Percentiles rank a stretch among this genome's conserved stretches.
These are phyloP conservation scores for Scotopteryx bipunctaria DNA, from an alignment of 2,888 invertebrate species.

Conservation along the genomic window DNA sequence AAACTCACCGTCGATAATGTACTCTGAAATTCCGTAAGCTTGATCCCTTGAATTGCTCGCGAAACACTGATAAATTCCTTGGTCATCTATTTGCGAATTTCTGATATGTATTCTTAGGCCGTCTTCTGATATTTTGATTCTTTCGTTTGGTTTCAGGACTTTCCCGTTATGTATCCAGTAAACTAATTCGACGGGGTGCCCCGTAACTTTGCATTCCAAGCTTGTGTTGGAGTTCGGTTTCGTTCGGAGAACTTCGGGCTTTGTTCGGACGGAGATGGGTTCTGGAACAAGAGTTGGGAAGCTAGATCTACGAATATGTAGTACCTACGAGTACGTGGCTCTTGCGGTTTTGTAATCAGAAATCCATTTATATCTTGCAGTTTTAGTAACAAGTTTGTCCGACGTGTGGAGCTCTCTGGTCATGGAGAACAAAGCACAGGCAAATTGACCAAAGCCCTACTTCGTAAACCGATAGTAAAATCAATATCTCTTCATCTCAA, in stretches of 20 bases:
- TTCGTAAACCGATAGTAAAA: too few species aligned
- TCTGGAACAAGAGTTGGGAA: slow-evolving; percentile 73
- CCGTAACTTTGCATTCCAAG: slow-evolving; percentile 94
- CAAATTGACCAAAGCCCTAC: too few species aligned
- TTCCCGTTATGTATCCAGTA: slow-evolving; percentile 92
- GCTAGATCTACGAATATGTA: slow-evolving; percentile 9
- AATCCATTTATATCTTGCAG: slow-evolving; percentile 11
- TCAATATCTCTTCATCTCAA: too few species aligned
- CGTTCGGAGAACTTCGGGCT: slow-evolving; percentile 90
- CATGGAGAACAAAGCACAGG: too few species aligned
- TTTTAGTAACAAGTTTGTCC: background rate
- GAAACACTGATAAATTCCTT: slow-evolving; percentile 96
- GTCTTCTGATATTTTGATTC: slow-evolving; percentile 80
- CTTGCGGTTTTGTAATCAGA: slow-evolving; percentile 18
- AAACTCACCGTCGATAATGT: slow-evolving; percentile 89
- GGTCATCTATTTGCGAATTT: slow-evolving; percentile 90
- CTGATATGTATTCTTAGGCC: slow-evolving; percentile 83
- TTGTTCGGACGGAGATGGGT: slow-evolving; percentile 90
- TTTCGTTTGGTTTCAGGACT: slow-evolving; percentile 83
- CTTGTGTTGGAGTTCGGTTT: slow-evolving; percentile 93
- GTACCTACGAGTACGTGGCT: slow-evolving; percentile 21
- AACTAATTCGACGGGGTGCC: slow-evolving; percentile 91
- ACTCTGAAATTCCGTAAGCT: slow-evolving; percentile 91
- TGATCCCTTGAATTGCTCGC: slow-evolving; percentile 93
- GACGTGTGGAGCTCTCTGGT: background rate